Base-by-base conservation (phyloP, 2,113 vertebrate species). In the Columba janthina region DNA sequence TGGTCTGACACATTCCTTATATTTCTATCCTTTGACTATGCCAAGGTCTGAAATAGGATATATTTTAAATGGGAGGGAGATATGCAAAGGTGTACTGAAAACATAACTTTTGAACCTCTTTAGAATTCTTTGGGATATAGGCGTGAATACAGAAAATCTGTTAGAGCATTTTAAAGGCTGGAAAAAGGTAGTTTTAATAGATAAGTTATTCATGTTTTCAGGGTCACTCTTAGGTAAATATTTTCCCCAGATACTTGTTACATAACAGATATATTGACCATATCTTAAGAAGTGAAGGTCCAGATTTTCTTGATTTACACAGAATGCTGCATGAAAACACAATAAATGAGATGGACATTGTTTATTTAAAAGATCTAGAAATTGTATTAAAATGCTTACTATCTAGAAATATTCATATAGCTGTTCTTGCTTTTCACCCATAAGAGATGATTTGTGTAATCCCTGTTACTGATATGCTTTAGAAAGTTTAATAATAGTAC, bases 401-500 rank as follows among this genome's bases (percentile, higher is more conserved):
- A 11, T 70, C 32, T 77, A 74, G n/a, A 88, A 83, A 50, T 65
- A 20, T 70, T 73, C 77, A 14, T 77, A 2, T 34, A 60, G 67
- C 34, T 34, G 34, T 38, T 72, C 79, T 67, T 89, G 28, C 48
- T 50, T 48, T 94, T 81, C 32, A 28, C 1, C 1, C 2, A 1
- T 44, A 29, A 26, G 82, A 93, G 48, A 60, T 67, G 44, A 75
- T 69, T 78, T 84, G 46, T 90, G 51, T 93, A 64, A 93, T 83
- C 61, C 2, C 0, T 42, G 51, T 80, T 90, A 92, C 32, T 92
- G 75, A 89, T 69, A 36, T 1, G 10, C 69, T 77, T 44, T 78
- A 65, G 76, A 21, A 81, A 72, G 53, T 83, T 93, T 92, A 94
- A 81, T 89, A 90, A 90, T 60, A 69, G 34, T 75, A n/a, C 48